Conservation (phyloP, 2,888 invertebrate genomes). For the Adelognathus sp. region DNA sequence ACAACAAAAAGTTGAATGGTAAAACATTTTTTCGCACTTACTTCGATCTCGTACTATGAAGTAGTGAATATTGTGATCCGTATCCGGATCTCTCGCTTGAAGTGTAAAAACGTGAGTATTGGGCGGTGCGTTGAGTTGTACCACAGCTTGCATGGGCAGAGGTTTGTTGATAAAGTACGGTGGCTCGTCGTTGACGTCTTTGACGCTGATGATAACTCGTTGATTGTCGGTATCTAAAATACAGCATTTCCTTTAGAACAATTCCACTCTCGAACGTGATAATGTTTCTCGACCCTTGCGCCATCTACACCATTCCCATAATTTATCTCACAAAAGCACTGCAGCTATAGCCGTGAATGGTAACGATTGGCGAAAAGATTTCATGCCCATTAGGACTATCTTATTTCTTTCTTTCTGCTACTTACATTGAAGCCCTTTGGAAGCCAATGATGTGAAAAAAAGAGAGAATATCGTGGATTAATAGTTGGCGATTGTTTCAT, state of each 20-base stretch:
- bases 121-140: conserved; percentile 96
- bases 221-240: conserved; percentile 95
- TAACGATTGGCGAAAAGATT: conserved; percentile 6
- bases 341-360: conserved; percentile 36
- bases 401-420: conserved; percentile 62
- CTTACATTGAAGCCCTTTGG: conserved; percentile 80
- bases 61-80: conserved; percentile 97
- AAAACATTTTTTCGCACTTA: conserved; percentile 68
- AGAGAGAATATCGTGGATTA: conserved; percentile 35
- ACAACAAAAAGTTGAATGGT: too few relatives aligned
- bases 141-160: conserved; percentile 98
- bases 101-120: conserved; percentile 98
- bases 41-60: conserved; percentile 96
- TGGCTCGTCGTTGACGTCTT: conserved; percentile 98
- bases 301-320: conserved; percentile 11
- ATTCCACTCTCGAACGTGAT: background rate
- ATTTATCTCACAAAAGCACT: conserved; percentile 40
- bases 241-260: conserved; percentile 28
- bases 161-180: conserved; percentile 99
- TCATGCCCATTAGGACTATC: conserved; percentile 32
- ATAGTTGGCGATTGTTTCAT: conserved; percentile 30
- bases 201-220: conserved; percentile 96
- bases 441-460: conserved; percentile 73
- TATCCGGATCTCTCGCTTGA: conserved; percentile 97
- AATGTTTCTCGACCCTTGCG: background rate